Percentiles rank a stretch among this genome's conserved stretches.
These are phyloP conservation scores for Dasypogon diadema DNA, from an alignment of 2,888 invertebrate genomes.

Conservation along the genomic window DNA sequence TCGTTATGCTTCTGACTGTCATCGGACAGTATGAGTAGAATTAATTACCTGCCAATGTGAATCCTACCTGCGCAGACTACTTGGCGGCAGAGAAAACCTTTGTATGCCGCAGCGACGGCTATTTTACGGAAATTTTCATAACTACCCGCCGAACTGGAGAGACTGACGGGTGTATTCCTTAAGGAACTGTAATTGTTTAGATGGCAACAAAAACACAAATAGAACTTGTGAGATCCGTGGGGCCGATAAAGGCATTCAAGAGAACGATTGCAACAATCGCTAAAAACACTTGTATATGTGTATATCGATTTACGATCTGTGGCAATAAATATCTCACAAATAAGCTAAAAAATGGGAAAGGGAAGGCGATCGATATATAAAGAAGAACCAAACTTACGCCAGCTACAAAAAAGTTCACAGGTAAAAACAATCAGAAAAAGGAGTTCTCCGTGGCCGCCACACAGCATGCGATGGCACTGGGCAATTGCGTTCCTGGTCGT, in stretches of 20 bases:
- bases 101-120: not conserved
- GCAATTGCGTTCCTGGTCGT: slow-evolving; percentile 42
- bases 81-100: slow-evolving; percentile 2
- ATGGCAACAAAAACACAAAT: slow-evolving; percentile 40
- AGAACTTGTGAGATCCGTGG: slow-evolving; percentile 28
- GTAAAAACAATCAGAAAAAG: slow-evolving; percentile 50
- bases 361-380: slow-evolving; percentile 45
- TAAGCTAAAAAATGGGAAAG: slow-evolving; percentile 64
- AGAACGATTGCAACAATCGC: slow-evolving; percentile 50
- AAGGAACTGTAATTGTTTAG: slow-evolving; percentile 45
- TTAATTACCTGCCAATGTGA: slow-evolving; percentile 6
- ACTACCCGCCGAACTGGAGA: not conserved
- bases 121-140: slow-evolving; percentile 22
- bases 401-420: slow-evolving; percentile 38
- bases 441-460: slow-evolving; percentile 48
- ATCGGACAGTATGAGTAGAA: not conserved
- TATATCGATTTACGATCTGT: slow-evolving; percentile 68
- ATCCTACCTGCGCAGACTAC: slow-evolving; percentile 18
- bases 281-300: slow-evolving; percentile 60
- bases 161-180: slow-evolving; percentile 39
- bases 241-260: slow-evolving; percentile 33
- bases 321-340: slow-evolving; percentile 70
- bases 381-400: slow-evolving; percentile 47
- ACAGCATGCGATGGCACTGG: slow-evolving; percentile 41
- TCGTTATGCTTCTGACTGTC: not conserved